Base-by-base conservation (phyloP, 2,797 vertebrate species). In the Neomorphus geoffroyi region DNA sequence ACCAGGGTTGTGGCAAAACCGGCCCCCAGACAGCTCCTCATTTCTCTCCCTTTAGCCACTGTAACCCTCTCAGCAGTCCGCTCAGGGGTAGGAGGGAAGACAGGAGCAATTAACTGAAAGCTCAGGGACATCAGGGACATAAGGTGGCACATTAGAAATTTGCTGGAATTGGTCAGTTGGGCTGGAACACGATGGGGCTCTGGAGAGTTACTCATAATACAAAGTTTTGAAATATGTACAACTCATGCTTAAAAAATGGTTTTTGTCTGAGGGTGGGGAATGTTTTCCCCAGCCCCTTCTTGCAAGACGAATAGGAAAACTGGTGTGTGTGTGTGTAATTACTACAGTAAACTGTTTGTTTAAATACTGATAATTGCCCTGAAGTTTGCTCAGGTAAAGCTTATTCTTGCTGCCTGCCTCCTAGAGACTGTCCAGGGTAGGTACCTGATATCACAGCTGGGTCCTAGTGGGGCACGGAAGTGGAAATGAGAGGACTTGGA, bases 161-260 rank as follows among this genome's bases (percentile, higher is more conserved):
- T 77, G 19, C 57, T 94, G 92, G 79, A 89, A 87, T 16, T 80
- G 67, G 64, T 91, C 53, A 54, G 57, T 54, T 89, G 74, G 86
- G 73, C 71, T 91, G 92, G 71, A 87, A 77, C 8, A 4, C 28
- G 57, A 50, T 1, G 0, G 57, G 58, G 27, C 93, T 93, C 92
- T 77, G 24, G 86, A 92, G 93, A 89, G 61, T 96, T 93, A 94
- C 41, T 95, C 84, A 71, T 82, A 89, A 37, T 27, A 71, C 56
- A 64, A 73, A 83, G 81, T 96, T 96, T 93, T 37, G 26, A 96
- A 97, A 95, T 92, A 93, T 41, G 61, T 74, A 74, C 79, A 86
- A 87, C 74, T 97, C 88, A 93, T 0, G 1, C 71, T 93, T 33
- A 77, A 93, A 96, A 96, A 93, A 95, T 85, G 4, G 67, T n/a